These are phyloP conservation scores for Holothuria scabra DNA, from an alignment of 53 echinoderm and acorn worm genomes.

Conservation along the genomic window DNA sequence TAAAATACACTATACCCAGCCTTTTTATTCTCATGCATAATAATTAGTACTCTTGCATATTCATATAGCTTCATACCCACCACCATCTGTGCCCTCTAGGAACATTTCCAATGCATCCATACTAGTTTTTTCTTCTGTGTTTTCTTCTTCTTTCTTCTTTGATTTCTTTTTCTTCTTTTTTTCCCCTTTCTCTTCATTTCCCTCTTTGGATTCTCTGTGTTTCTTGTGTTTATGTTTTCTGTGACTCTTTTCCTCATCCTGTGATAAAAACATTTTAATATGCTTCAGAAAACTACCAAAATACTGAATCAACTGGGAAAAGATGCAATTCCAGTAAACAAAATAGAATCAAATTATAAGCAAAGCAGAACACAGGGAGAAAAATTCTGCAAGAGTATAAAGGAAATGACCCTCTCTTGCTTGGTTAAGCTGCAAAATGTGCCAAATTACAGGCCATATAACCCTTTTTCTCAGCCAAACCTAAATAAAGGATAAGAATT, in stretches of 20 bases:
- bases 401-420: no score
- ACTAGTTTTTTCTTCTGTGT: conserved; percentile 10
- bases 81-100: conserved; percentile 71
- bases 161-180: conserved; percentile 78
- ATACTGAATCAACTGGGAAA: background rate
- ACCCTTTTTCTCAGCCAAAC: no score
- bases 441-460: no score
- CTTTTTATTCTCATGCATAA: no score
- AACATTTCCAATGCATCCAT: conserved; percentile 84
- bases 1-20: no score
- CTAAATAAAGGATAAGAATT: no score
- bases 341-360: no score
- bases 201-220: conserved; percentile 52
- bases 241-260: conserved; percentile 83
- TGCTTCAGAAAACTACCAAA: no score
- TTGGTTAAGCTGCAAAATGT: no score
- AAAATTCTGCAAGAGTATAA: no score
- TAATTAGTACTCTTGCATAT: conserved; percentile 40
- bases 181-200: conserved; percentile 42
- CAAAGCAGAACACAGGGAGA: no score
- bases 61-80: conserved; percentile 49
- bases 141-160: conserved; percentile 73
- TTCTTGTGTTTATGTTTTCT: conserved; percentile 93
- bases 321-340: no score
- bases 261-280: background rate